Percentiles rank a stretch among this genome's conserved stretches.
Conservation (phyloP, 2,797 vertebrate genomes). For the Botia almorhae region DNA sequence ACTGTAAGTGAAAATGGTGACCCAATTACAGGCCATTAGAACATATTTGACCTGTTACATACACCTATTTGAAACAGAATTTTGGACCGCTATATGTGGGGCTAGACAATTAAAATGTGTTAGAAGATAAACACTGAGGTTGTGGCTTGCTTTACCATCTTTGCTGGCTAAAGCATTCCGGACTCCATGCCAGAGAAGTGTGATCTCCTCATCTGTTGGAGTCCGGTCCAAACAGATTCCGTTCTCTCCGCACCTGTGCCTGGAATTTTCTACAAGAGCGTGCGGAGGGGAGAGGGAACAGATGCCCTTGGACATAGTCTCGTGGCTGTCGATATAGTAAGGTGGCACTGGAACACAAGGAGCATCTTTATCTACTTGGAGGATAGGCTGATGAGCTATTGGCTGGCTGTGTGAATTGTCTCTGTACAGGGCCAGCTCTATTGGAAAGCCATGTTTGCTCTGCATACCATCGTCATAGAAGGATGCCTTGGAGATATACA, state of each 20-base stretch:
- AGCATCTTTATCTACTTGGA: constrained; percentile 62
- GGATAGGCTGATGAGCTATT: constrained; percentile 54
- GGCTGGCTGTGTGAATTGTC: constrained; percentile 58
- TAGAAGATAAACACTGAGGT: constrained; percentile 23
- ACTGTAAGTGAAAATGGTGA: background rate
- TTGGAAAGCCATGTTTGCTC: constrained; percentile 58
- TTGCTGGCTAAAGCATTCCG: constrained; percentile 73
- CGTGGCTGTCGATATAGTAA: constrained; percentile 57
- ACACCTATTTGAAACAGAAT: background rate
- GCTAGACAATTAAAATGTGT: background rate
- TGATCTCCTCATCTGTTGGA: constrained; percentile 85
- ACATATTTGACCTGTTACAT: background rate
- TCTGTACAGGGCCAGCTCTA: constrained; percentile 62
- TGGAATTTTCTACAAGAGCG: constrained; percentile 57
- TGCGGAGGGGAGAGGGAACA: constrained; percentile 66
- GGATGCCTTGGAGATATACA: constrained; percentile 60
- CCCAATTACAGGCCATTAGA: background rate
- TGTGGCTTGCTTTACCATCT: constrained; percentile 69
- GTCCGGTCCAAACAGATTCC: constrained; percentile 72
- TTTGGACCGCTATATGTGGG: background rate
- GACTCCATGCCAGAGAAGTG: constrained; percentile 76
- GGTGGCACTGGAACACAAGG: constrained; percentile 63
- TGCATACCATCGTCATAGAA: constrained; percentile 56
- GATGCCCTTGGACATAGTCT: constrained; percentile 66
- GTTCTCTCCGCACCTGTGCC: constrained; percentile 71